Base-by-base conservation (phyloP, 2,888 invertebrate species). In the Aporophyla nigra region DNA sequence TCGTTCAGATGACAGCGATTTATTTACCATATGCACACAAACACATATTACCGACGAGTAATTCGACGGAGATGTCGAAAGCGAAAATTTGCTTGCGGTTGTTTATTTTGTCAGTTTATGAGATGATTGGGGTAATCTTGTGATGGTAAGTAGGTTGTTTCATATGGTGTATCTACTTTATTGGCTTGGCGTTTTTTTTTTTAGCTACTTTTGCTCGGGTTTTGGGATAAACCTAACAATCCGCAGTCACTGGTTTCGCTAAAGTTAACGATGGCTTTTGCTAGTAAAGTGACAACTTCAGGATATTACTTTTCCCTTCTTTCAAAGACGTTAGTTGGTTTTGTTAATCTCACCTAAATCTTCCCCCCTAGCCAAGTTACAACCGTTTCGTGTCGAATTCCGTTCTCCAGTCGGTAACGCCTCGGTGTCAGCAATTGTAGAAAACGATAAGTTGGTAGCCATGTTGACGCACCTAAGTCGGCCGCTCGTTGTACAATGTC, bases 21-120 rank as follows among this genome's bases (percentile, higher is more conserved):
- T 95, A 93, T 94, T 93, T 93, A 92, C 91, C 91, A 93, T 94
- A 94, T 91, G 90, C 86, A 88, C 88, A 88, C 89, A 33, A 33
- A 33, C 33, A 33, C 33, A 33, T 33, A 93, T 93, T 92, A 92
- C 78, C 59, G 10, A 12, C 87, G 72, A 83, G 79, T 86, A 87
- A 83, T 82, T 73, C 70, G 72, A 86, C 80, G 86, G 82, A 66
- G 87, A 88, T 93, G 88, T 83, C 76, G 90, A 90, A 90, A 90
- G 85, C 74, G 79, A 83, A 79, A 78, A 87, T 83, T 71, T 73
- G 73, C 61, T 24, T 46, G 27, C 54, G 33, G 67, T 69, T 69
- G 69, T 71, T 67, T 76, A 71, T 56, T 75, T 75, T 59, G 62
- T 24, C n/a, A 61, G 43, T 65, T 68, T 66, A 69, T 46, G 51